Base-by-base conservation (phyloP, 2,888 invertebrate genomes). In the Scrobipalpa costella region DNA sequence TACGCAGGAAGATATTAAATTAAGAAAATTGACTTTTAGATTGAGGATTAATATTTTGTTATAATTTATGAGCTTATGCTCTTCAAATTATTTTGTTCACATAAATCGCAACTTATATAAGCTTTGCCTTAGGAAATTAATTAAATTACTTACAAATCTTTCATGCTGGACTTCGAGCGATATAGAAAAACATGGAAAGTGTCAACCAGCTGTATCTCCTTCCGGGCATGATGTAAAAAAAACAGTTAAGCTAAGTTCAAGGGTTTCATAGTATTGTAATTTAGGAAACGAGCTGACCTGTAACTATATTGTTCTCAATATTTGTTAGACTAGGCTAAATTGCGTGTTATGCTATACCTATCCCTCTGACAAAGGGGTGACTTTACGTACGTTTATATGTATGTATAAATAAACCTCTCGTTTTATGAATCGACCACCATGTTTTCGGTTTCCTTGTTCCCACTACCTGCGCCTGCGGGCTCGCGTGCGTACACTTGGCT, bases 401-500 rank as follows among this genome's bases (percentile, higher is more conserved):
- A 13, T 6, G 3, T 40, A 40, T 13, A 40, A 13, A 6, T 38
- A 7, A 15, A 15, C 44, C 7, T 44, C 15, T 7, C n/a, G 15
- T 7, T 3, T 44, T 44, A n/a, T 44, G 5, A n/a, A 44, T n/a
- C n/a, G 44, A 1, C n/a, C 6, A 3, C 44, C 7, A 2, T 7
- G n/a, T 44, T 44, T 7, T 40, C n/a, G 11, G 44, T 15, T 44
- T 44, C 44, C 49, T 19, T 49, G 49, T 21, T 21, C 5, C 21
- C 7, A 13, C 11, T 21, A 13, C 1, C 55, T 27, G 27, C 27
- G 27, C 55, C 55, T 11, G 34, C 1, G 55, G 55, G 33, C 55
- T 52, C 61, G 49, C 47, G 15, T 44, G 61, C 19, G 49, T 49
- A n/a, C 58, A 58, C 38, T 7, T 21, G 58, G 38, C 17, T 13